Conservation (phyloP, 2,888 invertebrate genomes). For the Listrodromus nycthemerus region DNA sequence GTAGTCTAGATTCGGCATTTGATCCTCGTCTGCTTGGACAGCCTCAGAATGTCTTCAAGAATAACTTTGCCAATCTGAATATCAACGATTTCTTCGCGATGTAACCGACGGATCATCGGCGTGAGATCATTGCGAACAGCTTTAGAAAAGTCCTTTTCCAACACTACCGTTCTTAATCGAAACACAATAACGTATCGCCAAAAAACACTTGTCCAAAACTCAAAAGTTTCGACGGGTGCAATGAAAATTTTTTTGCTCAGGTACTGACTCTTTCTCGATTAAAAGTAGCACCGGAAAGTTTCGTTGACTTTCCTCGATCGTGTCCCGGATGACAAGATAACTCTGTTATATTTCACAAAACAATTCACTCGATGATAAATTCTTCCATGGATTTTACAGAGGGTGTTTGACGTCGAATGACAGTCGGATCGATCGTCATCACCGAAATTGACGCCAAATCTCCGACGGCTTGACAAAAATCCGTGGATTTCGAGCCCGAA, state of each 20-base stretch:
- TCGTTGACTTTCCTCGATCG: constrained; percentile 36
- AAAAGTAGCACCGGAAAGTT: constrained; percentile 31
- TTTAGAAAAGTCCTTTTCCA: constrained; percentile 28
- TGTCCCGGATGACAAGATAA: constrained; percentile 15
- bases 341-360: constrained; percentile 33
- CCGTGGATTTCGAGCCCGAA: neutral
- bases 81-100: neutral
- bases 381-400: neutral
- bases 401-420: constrained; percentile 2
- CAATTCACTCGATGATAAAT: constrained; percentile 18
- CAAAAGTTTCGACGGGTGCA: constrained; percentile 5
- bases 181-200: constrained; percentile 22
- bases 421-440: constrained; percentile 6
- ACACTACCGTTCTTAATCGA: constrained; percentile 1
- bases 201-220: neutral
- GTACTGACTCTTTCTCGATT: neutral
- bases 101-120: constrained; percentile 53
- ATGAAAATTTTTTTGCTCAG: neutral
- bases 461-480: constrained; percentile 27
- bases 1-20: constrained; percentile 84
- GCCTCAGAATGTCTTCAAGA: constrained; percentile 16
- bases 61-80: neutral
- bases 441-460: constrained; percentile 44
- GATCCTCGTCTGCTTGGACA: constrained; percentile 61
- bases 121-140: constrained; percentile 44